These are phyloP conservation scores for Crotophaga sulcirostris DNA, from an alignment of 2,113 vertebrate genomes.

Conservation along the genomic window DNA sequence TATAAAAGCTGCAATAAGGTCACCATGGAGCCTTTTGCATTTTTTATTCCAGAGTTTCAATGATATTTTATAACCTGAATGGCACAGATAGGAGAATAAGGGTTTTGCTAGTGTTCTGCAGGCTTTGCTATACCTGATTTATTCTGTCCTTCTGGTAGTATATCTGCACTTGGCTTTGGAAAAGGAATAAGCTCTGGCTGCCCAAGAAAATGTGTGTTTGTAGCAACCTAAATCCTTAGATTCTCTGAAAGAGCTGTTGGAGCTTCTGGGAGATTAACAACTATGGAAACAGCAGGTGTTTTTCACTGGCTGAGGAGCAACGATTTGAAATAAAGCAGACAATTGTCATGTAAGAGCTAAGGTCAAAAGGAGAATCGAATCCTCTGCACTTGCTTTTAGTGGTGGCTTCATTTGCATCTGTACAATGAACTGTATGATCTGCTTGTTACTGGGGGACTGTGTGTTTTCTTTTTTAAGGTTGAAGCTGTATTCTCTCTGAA, in stretches of 20 bases:
- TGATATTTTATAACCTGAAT: not conserved
- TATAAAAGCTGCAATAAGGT: not conserved
- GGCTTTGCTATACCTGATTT: not conserved
- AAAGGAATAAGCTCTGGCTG: not conserved
- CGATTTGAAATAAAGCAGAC: not conserved
- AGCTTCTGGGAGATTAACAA: not conserved
- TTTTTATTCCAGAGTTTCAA: not conserved
- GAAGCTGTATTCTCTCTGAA: not conserved
- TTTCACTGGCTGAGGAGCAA: not conserved
- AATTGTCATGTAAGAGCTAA: not conserved
- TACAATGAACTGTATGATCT: not conserved
- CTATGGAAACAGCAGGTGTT: not conserved
- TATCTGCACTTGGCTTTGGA: not conserved
- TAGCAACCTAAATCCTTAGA: not conserved
- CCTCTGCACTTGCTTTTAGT: not conserved
- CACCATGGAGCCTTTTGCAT: not conserved
- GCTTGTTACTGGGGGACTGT: not conserved
- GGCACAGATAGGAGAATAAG: not conserved
- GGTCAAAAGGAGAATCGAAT: slow-evolving; percentile 4
- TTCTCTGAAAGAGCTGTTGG: not conserved
- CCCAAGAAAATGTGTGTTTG: not conserved
- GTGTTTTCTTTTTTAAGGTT: not conserved
- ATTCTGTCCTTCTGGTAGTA: not conserved
- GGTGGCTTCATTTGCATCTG: not conserved
- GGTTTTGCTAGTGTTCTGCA: not conserved